phyloP scores from a whole-genome alignment of 1,140 invertebrate species.

The Helicoverpa zea region DNA sequence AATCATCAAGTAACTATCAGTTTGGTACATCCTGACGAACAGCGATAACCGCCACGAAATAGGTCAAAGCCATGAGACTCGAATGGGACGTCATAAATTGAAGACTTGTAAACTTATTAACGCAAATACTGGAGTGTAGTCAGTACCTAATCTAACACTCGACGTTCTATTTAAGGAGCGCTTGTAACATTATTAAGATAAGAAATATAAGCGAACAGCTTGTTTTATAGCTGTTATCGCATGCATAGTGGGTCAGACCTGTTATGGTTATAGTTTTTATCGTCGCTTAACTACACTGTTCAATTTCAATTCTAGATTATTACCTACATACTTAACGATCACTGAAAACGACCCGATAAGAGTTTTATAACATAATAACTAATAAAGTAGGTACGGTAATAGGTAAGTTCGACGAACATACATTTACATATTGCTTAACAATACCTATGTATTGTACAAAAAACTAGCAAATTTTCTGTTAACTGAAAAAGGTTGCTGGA shows the following conservation, averaged over 20 bases:
- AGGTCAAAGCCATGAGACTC: background rate
- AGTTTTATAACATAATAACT: constrained; percentile 49
- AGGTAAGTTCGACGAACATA: background rate
- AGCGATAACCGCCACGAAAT: constrained; percentile 6
- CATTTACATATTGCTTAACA: constrained; percentile 24
- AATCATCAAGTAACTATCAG: background rate
- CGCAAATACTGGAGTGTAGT: constrained; percentile 17
- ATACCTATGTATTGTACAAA: background rate
- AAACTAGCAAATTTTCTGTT: constrained; percentile 13
- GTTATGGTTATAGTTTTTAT: constrained; percentile 64
- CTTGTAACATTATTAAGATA: constrained; percentile 69
- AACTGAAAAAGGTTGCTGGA: background rate
- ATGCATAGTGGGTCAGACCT: constrained; percentile 64
- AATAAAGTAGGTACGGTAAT: constrained; percentile 39
- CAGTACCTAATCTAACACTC: constrained; percentile 11
- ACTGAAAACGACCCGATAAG: constrained; percentile 46
- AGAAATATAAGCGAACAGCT: constrained; percentile 63
- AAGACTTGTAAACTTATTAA: constrained; percentile 2
- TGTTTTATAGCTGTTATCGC: constrained; percentile 68
- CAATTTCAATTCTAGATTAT: constrained; percentile 59
- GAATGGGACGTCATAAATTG: background rate
- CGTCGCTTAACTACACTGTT: constrained; percentile 53
- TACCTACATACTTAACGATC: constrained; percentile 52
- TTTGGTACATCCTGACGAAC: background rate
- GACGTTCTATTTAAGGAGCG: constrained; percentile 64